These are phyloP conservation scores for Calypte anna DNA, from an alignment of 2,113 vertebrate species.

Conservation along the genomic window DNA sequence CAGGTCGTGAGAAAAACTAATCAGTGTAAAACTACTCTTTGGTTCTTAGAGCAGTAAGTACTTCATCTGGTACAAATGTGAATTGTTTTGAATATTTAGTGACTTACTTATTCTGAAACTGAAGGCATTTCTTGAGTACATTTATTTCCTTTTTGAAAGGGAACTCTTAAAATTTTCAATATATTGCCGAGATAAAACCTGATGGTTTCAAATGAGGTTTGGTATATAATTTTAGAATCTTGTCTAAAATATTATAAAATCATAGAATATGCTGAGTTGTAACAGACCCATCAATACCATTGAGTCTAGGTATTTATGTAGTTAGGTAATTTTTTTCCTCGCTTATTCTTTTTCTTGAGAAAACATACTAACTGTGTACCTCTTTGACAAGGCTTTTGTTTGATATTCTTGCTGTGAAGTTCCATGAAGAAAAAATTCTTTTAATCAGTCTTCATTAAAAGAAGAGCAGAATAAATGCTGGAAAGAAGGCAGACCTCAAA, in stretches of 20 bases:
- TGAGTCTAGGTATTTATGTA: background rate
- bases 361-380: background rate
- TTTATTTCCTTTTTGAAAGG: background rate
- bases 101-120: background rate
- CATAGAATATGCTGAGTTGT: too few relatives aligned
- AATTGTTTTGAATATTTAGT: background rate
- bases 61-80: background rate
- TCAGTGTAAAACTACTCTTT: background rate
- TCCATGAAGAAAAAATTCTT: background rate
- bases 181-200: background rate
- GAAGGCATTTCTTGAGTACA: background rate
- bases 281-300: too few relatives aligned
- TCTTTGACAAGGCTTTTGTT: background rate
- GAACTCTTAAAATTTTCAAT: background rate
- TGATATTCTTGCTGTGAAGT: background rate
- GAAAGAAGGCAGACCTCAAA: background rate
- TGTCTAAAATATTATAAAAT: too few relatives aligned
- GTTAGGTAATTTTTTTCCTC: background rate
- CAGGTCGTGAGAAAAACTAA: accelerated
- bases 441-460: background rate
- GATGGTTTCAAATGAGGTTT: background rate
- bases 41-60: background rate
- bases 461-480: background rate
- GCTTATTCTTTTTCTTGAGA: background rate
- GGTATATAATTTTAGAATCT: background rate